Evolutionary conservation across 2,113 vertebrate genomes (phyloP), one percentile per base, ranked within the genome.

Genomic region (Dermatemys mawii): DNA sequence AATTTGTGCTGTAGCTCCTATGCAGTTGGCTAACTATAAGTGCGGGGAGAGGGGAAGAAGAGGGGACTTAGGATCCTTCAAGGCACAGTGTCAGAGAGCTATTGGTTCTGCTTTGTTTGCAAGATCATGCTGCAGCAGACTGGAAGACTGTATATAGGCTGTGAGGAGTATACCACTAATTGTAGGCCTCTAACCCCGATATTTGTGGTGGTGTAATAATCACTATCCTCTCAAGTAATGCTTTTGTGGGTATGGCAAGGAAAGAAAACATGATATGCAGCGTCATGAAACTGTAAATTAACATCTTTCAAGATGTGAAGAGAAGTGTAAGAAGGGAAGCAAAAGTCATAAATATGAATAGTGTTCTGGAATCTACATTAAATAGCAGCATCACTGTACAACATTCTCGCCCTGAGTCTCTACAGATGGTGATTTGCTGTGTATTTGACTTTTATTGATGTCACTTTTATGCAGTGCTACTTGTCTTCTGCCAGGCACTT

Each of bases 31-130:
- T 83, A 63, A 21, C 3, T 32, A 9, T 1, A 83, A 55, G 3
- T 2, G 0, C 4, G 29, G 17, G n/a, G 55, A 67, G 26, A 29
- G 11, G 11, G 11, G 26, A 11, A 27, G 27, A 29, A 5, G 27
- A 12, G 9, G 26, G 27, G 55, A 57, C 1, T 90, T 94, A 48
- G 7, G 63, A 35, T 67, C 5, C 10, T 75, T 46, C 55, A 12
- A 2, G 79, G 24, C 12, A 78, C 8, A 11, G 0, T 0, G 1
- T 4, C 19, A 5, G 19, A 8, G 55, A 38, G 2, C n/a, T 75
- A 2, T 26, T 38, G 21, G 53, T 3, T 27, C 8, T 75, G 0
- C 12, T 67, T 83, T 41, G 24, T 76, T 29, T 90, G 5, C 6
- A 82, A 7, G 41, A 78, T 50, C 16, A 46, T 4, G 41, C 83